These are phyloP conservation scores for Rhinolophus sinicus DNA, from an alignment of 2,113 vertebrate genomes.

Conservation along the genomic window DNA sequence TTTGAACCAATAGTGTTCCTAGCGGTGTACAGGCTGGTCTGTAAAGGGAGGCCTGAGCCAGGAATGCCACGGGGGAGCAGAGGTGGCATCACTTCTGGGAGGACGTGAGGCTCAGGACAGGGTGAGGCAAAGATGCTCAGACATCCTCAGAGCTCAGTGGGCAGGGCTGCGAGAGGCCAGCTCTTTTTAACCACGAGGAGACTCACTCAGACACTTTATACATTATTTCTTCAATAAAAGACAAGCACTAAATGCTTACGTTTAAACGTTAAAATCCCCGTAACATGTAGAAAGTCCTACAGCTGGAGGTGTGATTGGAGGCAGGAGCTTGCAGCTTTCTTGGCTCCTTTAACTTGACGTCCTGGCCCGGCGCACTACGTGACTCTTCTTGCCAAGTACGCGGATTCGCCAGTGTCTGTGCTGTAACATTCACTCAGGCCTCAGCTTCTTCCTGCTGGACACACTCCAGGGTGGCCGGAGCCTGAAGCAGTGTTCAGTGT, in stretches of 20 bases:
- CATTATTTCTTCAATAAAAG: not conserved
- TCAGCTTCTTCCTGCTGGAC: not conserved
- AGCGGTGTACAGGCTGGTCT: not conserved
- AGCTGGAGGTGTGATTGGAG: not conserved
- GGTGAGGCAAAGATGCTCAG: not conserved
- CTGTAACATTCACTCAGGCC: not conserved
- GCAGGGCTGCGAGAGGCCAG: not conserved
- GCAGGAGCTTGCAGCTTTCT: not conserved
- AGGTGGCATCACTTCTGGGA: not conserved
- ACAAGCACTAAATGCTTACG: not conserved
- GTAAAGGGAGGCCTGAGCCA: not conserved
- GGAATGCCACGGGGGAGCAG: not conserved
- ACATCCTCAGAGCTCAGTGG: not conserved
- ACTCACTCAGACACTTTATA: not conserved
- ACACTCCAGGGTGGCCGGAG: not conserved
- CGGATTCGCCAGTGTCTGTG: not conserved
- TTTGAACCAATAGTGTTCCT: not conserved
- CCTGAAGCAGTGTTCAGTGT: not conserved
- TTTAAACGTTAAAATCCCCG: not conserved
- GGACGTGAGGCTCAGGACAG: not conserved
- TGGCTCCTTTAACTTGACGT: not conserved
- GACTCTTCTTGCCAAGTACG: not conserved
- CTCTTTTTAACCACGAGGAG: not conserved
- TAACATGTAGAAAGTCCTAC: not conserved
- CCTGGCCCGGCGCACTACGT: not conserved